Evolutionary conservation across 2,797 vertebrate genomes (phyloP).

Genomic region (Falco peregrinus): DNA sequence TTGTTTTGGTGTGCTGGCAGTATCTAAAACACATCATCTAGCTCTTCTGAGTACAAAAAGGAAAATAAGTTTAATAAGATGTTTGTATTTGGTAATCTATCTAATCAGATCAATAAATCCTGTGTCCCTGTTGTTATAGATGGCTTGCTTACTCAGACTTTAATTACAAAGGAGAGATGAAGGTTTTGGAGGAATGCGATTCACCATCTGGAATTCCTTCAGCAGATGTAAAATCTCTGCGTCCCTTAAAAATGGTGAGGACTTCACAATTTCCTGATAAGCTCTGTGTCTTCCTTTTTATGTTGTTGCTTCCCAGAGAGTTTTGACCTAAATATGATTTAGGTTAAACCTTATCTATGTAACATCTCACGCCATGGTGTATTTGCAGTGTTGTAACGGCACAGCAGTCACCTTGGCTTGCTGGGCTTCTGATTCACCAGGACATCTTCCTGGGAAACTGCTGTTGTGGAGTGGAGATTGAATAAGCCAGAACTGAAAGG

Average conservation of each 20-base stretch:
- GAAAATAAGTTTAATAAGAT: not conserved
- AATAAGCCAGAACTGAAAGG: not conserved
- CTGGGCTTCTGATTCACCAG: not conserved
- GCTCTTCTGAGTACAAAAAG: not conserved
- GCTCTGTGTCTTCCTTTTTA: not conserved
- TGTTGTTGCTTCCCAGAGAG: not conserved
- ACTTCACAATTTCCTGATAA: not conserved
- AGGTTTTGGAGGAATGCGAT: conserved; percentile 77
- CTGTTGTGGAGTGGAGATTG: not conserved
- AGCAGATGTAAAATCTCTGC: conserved; percentile 79
- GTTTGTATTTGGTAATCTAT: not conserved
- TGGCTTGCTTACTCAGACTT: conserved; percentile 84
- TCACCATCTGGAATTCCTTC: conserved; percentile 70
- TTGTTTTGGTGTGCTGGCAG: not conserved
- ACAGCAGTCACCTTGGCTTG: not conserved
- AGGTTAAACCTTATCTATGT: not conserved
- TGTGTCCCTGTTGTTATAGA: conserved; percentile 67
- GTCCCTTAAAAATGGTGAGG: conserved; percentile 84
- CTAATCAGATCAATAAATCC: conserved; percentile 1
- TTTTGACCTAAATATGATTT: not conserved
- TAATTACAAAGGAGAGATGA: conserved; percentile 82
- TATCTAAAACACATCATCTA: not conserved
- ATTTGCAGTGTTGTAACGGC: not conserved
- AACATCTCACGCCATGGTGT: rapidly evolving
- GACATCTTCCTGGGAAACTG: not conserved